Evolutionary conservation across 2,888 invertebrate genomes (phyloP).

Genomic region (Bugulina stolonifera): DNA sequence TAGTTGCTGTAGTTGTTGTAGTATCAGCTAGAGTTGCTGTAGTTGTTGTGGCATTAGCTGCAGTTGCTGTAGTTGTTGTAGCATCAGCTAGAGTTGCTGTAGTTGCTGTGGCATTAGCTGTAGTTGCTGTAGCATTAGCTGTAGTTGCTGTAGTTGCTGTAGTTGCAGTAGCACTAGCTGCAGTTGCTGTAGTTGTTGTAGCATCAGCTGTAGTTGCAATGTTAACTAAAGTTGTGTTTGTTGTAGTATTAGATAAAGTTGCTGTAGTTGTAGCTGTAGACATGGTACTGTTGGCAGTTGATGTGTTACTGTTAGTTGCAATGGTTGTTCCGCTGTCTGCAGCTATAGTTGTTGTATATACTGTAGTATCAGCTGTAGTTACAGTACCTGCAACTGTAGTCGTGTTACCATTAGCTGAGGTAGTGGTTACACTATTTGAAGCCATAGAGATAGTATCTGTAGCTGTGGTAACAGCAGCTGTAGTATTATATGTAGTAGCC

Average conservation of each 20-base stretch:
- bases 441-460: not conserved
- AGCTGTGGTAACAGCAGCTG: constrained; percentile 9
- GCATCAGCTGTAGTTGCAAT: not conserved
- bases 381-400: not conserved
- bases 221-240: not conserved
- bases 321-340: not conserved
- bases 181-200: not conserved
- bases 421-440: not conserved
- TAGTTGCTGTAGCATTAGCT: not conserved
- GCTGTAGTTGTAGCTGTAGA: not conserved
- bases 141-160: not conserved
- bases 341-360: not conserved
- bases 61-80: not conserved
- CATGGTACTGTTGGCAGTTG: not conserved
- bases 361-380: not conserved
- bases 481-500: constrained; percentile 12
- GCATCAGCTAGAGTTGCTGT: not conserved
- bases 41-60: not conserved
- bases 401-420: not conserved
- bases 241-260: not conserved
- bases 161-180: not conserved
- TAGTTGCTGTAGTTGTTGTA: not conserved
- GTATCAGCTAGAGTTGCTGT: not conserved
- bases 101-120: not conserved
- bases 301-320: not conserved